Conservation (phyloP, 2,888 invertebrate species). For the Callinectes sapidus region DNA sequence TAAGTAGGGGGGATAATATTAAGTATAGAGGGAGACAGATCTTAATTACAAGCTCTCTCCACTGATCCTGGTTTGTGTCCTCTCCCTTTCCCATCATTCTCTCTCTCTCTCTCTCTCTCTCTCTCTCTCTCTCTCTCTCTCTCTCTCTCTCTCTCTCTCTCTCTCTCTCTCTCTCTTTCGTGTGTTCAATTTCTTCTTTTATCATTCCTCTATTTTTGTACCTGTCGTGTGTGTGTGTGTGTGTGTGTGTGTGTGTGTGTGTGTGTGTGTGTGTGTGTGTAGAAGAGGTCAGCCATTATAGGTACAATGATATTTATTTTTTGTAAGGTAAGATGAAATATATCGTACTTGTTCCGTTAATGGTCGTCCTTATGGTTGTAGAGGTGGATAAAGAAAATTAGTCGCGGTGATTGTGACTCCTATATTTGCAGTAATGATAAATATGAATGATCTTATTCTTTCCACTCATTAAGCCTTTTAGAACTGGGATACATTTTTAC, state of each 20-base stretch:
- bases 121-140: background rate
- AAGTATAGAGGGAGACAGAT: conserved; percentile 26
- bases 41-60: conserved; percentile 12
- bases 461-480: background rate
- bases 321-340: too few species aligned
- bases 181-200: background rate
- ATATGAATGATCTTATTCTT: background rate
- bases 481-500: too few species aligned
- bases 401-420: too few species aligned
- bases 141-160: background rate
- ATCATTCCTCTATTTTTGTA: background rate
- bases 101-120: background rate
- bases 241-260: too few species aligned
- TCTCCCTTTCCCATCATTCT: background rate
- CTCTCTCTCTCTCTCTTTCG: background rate
- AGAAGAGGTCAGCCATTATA: too few species aligned
- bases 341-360: too few species aligned
- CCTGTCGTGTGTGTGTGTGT: too few species aligned
- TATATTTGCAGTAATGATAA: background rate
- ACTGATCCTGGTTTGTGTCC: conserved; percentile 11
- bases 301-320: too few species aligned
- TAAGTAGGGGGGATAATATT: conserved; percentile 26
- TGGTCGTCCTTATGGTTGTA: too few species aligned
- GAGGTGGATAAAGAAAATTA: too few species aligned
- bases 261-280: too few species aligned